phyloP scores from a whole-genome alignment of 1,140 invertebrate genomes.

The Hestina assimilis region DNA sequence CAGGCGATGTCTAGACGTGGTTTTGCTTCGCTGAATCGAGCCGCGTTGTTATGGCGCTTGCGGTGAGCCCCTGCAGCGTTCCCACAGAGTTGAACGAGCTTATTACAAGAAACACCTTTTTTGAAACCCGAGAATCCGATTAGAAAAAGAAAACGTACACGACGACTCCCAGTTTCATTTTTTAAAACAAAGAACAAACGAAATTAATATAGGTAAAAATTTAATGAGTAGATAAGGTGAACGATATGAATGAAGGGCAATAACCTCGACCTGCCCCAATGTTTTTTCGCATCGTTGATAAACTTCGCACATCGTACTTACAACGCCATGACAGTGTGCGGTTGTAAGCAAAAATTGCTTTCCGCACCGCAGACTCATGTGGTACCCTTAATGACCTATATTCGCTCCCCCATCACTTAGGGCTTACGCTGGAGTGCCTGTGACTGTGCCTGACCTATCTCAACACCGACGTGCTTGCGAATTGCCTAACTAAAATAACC shows the following conservation, averaged over 20 bases:
- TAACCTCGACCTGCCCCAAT: conserved; percentile 65
- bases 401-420: conserved; percentile 69
- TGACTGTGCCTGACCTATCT: conserved; percentile 64
- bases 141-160: conserved; percentile 39
- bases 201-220: conserved; percentile 22
- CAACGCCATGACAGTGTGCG: conserved; percentile 34
- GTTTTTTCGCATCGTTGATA: conserved; percentile 57
- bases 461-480: conserved; percentile 55
- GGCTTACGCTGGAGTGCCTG: conserved; percentile 66
- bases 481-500: conserved; percentile 59
- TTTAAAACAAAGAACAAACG: conserved; percentile 11
- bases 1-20: conserved; percentile 63
- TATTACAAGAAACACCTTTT: conserved; percentile 48
- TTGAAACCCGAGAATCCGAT: conserved; percentile 37
- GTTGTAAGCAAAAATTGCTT: conserved; percentile 48
- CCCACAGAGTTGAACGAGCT: conserved; percentile 55
- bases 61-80: conserved; percentile 63
- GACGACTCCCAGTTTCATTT: conserved; percentile 15
- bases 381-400: conserved; percentile 69
- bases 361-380: conserved; percentile 44
- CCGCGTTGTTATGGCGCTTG: conserved; percentile 48
- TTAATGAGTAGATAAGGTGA: conserved; percentile 38
- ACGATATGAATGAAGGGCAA: conserved; percentile 43
- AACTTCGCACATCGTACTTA: conserved; percentile 39
- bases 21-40: conserved; percentile 60